A percentile compares a stretch with the other conserved stretches of the same genome.
Evolutionary conservation across 2,797 vertebrate species (phyloP).

Genomic region (Periparus ater): DNA sequence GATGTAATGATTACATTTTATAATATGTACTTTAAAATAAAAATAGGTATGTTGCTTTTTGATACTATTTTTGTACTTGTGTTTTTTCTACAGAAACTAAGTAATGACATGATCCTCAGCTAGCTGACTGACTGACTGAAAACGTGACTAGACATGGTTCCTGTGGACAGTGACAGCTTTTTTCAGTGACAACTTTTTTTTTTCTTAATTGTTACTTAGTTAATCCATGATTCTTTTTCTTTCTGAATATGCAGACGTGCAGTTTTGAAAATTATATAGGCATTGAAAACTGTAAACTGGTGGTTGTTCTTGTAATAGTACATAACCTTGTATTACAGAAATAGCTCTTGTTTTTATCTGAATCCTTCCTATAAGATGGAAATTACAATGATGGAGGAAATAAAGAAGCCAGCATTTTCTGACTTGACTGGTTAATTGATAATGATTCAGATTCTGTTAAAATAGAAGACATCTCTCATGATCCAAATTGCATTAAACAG

Average conservation of each 20-base stretch:
- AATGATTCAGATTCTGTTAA: neutral
- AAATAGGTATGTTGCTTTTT: constrained; percentile 66
- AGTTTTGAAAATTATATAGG: constrained; percentile 35
- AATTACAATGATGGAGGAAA: constrained; percentile 19
- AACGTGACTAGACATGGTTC: constrained; percentile 84
- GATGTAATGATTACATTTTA: neutral
- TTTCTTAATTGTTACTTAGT: constrained; percentile 53
- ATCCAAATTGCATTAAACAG: neutral
- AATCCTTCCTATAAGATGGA: constrained; percentile 63
- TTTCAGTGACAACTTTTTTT: constrained; percentile 49
- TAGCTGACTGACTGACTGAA: constrained; percentile 86
- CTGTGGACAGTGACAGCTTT: constrained; percentile 84
- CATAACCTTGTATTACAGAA: constrained; percentile 57
- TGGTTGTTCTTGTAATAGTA: constrained; percentile 60
- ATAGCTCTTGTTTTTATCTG: constrained; percentile 45
- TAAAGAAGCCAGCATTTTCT: constrained; percentile 41
- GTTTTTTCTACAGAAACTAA: constrained; percentile 88
- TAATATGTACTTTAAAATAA: neutral
- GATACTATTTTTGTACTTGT: constrained; percentile 80
- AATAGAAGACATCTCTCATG: neutral
- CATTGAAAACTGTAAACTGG: constrained; percentile 44
- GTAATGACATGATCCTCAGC: constrained; percentile 85
- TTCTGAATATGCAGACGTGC: constrained; percentile 53
- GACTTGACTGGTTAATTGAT: constrained; percentile 25
- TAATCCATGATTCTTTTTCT: constrained; percentile 14